These are phyloP conservation scores for Orchesellides sinensis DNA, from an alignment of 2,888 invertebrate genomes.

Conservation along the genomic window DNA sequence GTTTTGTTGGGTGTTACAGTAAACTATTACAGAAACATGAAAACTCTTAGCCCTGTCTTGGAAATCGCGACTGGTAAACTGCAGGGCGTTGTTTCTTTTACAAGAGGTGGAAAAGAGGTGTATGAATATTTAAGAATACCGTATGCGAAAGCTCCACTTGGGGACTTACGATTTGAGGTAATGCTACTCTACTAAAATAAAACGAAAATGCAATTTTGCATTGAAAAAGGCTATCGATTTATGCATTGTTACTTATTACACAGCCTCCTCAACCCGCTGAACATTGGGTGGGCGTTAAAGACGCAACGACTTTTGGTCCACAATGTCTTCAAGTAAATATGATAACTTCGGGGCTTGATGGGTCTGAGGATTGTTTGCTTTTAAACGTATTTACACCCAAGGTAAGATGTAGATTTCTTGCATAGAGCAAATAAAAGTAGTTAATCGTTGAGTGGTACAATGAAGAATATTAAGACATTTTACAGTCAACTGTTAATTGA, in stretches of 20 bases:
- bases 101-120: slow-evolving; percentile 43
- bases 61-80: slow-evolving; percentile 56
- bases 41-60: slow-evolving; percentile 51
- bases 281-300: slow-evolving; percentile 69
- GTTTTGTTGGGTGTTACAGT: slow-evolving; percentile 16
- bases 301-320: slow-evolving; percentile 60
- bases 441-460: too few relatives aligned
- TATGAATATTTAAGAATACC: slow-evolving; percentile 60
- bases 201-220: too few relatives aligned
- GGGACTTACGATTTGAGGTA: slow-evolving; percentile 67
- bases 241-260: not conserved
- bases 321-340: slow-evolving; percentile 65
- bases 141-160: slow-evolving; percentile 66
- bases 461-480: too few relatives aligned
- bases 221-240: not conserved
- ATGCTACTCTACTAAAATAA: not conserved
- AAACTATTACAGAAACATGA: slow-evolving; percentile 31
- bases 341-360: slow-evolving; percentile 43
- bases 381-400: not conserved
- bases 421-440: too few relatives aligned
- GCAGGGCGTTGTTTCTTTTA: slow-evolving; percentile 50
- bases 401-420: not conserved
- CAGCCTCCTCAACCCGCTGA: slow-evolving; percentile 68
- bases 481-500: too few relatives aligned
- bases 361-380: slow-evolving; percentile 67